Base-by-base conservation (phyloP, 2,113 vertebrate genomes). In the Eonycteris spelaea region DNA sequence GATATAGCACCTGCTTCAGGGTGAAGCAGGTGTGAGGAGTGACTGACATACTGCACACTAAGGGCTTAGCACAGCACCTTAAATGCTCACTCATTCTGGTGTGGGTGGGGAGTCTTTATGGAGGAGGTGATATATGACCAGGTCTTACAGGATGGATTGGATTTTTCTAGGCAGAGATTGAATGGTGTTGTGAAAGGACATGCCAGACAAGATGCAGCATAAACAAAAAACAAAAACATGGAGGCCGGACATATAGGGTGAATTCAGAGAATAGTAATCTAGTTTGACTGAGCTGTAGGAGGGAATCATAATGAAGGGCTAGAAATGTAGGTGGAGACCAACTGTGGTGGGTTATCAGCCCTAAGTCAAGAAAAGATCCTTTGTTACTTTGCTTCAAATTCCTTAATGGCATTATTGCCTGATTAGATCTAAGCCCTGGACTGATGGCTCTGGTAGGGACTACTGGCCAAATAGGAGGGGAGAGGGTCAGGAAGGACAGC, bases 131-230 rank as follows among this genome's bases (percentile, higher is more conserved):
- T 48, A 38, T 45, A 24, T 65, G 83, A 28, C 68, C 18, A 1
- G 5, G 16, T 85, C 68, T 95, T 88, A 43, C 88, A 79, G 73
- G 88, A 74, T 79, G 61, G 85, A 7, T 55, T 89, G 78, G 71
- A 90, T 73, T 94, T 84, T 98, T 86, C 33, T 63, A 78, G 70
- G 71, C 82, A 74, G 80, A 43, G 43, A 78, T 15, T 40, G 35
- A 85, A 48, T 85, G 77, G 65, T 84, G 65, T 84, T 96, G 87
- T 55, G 65, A 80, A 95, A 82, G 57, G 65, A 94, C 61, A 26
- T 68, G 30, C 14, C 77, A 80, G 80, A 82, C 33, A 67, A 96
- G 24, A 26, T 21, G 59, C 0, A 70, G 38, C 87, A 53, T 92
- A 88, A 97, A 88, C 38, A 89, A 57, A 95, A 86, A 83, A 67